These are phyloP conservation scores for Sarcophaga rosellei DNA, from an alignment of 2,888 invertebrate species.

Conservation along the genomic window DNA sequence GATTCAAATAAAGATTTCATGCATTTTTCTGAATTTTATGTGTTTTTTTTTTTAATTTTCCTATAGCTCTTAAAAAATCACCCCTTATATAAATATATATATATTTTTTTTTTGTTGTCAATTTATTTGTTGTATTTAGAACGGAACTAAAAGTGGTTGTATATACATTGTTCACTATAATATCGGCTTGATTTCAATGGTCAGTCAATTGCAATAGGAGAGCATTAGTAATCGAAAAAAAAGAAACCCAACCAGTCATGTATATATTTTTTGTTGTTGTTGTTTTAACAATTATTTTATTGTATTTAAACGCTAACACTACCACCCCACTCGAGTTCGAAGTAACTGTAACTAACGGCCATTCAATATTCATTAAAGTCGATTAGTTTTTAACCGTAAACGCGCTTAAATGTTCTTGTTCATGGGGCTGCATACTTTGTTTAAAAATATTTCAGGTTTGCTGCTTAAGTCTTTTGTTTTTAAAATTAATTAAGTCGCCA, in stretches of 20 bases:
- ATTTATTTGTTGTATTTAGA: constrained; percentile 61
- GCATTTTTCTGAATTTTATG: too few species aligned
- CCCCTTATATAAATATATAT: too few species aligned
- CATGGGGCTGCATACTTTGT: background rate
- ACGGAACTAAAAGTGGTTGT: constrained; percentile 64
- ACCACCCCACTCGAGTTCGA: background rate
- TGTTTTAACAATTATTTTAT: background rate
- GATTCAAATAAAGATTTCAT: too few species aligned
- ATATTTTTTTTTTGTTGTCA: constrained; percentile 35
- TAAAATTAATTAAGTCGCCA: background rate
- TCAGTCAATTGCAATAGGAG: background rate
- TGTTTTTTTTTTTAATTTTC: too few species aligned
- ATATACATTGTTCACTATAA: background rate
- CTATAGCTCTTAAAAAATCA: too few species aligned
- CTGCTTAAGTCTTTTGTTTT: constrained; percentile 50
- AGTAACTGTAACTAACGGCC: constrained; percentile 33
- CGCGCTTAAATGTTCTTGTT: background rate
- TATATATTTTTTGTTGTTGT: background rate
- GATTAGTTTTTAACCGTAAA: background rate
- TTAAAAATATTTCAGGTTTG: constrained; percentile 17
- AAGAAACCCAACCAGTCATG: background rate
- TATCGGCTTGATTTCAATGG: background rate
- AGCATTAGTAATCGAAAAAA: background rate
- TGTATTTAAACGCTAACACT: background rate
- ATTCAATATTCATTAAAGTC: background rate